Percentiles rank a stretch among this genome's conserved stretches.
Conservation (phyloP, 2,797 vertebrate species). For the Poecilia wingei region DNA sequence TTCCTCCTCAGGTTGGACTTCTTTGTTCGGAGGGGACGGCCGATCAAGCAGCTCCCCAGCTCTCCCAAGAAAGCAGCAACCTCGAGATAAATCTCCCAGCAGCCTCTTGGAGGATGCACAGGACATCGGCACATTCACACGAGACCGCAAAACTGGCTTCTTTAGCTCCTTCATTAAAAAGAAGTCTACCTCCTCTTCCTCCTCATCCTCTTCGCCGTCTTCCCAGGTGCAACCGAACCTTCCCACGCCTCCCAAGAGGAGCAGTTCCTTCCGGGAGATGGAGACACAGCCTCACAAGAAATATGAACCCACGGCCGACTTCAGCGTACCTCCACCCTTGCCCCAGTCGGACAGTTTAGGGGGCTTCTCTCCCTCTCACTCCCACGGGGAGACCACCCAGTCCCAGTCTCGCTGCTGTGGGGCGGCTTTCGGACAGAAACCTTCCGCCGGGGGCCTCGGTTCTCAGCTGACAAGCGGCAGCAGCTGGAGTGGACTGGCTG, state of each 20-base stretch:
- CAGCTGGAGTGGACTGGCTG: conserved; percentile 94
- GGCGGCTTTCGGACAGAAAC: conserved; percentile 90
- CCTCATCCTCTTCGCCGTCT: conserved; percentile 76
- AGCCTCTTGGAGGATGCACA: conserved; percentile 90
- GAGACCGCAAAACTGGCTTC: conserved; percentile 96
- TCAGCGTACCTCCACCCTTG: conserved; percentile 85
- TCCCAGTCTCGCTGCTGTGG: conserved; percentile 90
- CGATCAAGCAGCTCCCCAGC: conserved; percentile 88
- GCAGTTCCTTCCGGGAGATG: conserved; percentile 98
- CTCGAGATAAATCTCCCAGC: conserved; percentile 94
- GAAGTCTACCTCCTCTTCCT: conserved; percentile 83
- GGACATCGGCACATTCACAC: conserved; percentile 91
- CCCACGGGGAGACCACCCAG: conserved; percentile 88
- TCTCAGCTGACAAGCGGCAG: conserved; percentile 82
- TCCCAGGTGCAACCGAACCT: conserved; percentile 86
- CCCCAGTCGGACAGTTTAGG: conserved; percentile 88
- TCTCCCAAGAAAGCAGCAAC: conserved; percentile 94
- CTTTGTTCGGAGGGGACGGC: conserved; percentile 74
- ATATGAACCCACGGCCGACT: conserved; percentile 92
- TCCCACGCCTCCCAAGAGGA: conserved; percentile 94
- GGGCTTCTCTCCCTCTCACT: conserved; percentile 82
- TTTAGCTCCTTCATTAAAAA: conserved; percentile 99
- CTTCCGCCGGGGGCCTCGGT: conserved; percentile 79
- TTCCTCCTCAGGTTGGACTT: conserved; percentile 74
- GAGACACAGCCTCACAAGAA: conserved; percentile 98